phyloP scores from a whole-genome alignment of 2,888 invertebrate species.

The Tinea semifulvella region DNA sequence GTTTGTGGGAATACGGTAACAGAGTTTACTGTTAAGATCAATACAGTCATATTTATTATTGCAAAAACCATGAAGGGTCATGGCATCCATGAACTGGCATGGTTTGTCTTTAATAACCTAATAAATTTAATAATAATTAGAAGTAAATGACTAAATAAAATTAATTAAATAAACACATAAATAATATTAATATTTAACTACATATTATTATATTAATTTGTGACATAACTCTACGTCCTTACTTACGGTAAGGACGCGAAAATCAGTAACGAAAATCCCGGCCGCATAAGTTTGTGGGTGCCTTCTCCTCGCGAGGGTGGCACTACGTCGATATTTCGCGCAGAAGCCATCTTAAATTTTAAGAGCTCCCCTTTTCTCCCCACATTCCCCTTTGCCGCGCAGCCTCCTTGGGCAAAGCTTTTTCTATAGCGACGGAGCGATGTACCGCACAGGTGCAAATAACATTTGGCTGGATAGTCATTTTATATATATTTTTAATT shows the following conservation, averaged over 20 bases:
- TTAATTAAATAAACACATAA: too few relatives aligned
- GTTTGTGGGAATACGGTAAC: too few relatives aligned
- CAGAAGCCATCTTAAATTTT: slow-evolving; percentile 67
- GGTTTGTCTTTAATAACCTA: too few relatives aligned
- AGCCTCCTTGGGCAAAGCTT: slow-evolving; percentile 58
- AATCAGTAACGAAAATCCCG: slow-evolving; percentile 33
- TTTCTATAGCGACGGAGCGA: slow-evolving; percentile 28
- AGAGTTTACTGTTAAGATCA: too few relatives aligned
- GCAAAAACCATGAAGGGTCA: too few relatives aligned
- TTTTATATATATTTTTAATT: background rate
- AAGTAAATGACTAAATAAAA: too few relatives aligned
- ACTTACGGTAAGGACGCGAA: slow-evolving; percentile 10
- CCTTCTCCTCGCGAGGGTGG: slow-evolving; percentile 23
- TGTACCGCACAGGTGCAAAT: slow-evolving; percentile 22
- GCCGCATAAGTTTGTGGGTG: slow-evolving; percentile 26
- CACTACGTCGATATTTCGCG: slow-evolving; percentile 55
- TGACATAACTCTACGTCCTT: too few relatives aligned
- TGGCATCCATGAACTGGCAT: too few relatives aligned
- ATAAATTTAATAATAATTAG: too few relatives aligned
- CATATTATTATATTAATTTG: too few relatives aligned
- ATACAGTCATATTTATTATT: too few relatives aligned
- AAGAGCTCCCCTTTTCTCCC: slow-evolving; percentile 34
- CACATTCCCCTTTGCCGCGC: slow-evolving; percentile 13
- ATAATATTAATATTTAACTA: too few relatives aligned
- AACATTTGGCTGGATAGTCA: slow-evolving; percentile 33